Conservation (phyloP, 2,888 invertebrate species). For the Acleris laterana region DNA sequence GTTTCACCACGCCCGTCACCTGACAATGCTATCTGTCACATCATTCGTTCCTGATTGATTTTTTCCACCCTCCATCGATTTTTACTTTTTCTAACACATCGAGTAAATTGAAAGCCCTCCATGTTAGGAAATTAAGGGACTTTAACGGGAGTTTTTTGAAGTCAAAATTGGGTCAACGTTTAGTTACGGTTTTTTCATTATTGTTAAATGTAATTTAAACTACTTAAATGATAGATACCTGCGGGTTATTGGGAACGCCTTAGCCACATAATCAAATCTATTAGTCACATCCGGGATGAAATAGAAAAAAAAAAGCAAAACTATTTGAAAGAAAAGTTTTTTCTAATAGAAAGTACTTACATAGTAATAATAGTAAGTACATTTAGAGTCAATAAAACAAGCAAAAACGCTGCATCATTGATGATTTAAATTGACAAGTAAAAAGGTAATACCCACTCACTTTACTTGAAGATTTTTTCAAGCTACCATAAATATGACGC, state of each 20-base stretch:
- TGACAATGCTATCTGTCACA: slow-evolving; percentile 76
- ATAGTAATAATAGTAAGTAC: no score
- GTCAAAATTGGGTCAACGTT: slow-evolving; percentile 49
- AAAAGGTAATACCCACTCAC: background rate
- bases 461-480: background rate
- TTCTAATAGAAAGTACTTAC: no score
- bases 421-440: background rate
- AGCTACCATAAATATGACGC: slow-evolving; percentile 7
- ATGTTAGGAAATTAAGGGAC: slow-evolving; percentile 53
- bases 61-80: slow-evolving; percentile 57
- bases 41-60: slow-evolving; percentile 78
- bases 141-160: slow-evolving; percentile 44
- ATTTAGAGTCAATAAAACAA: no score
- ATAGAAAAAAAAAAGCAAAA: no score
- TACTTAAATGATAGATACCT: background rate
- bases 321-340: no score
- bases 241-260: background rate
- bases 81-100: slow-evolving; percentile 58
- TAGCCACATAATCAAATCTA: no score
- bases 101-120: slow-evolving; percentile 73
- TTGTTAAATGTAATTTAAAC: slow-evolving; percentile 24
- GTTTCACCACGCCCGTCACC: slow-evolving; percentile 73
- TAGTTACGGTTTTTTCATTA: slow-evolving; percentile 41
- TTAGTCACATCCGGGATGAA: no score
- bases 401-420: background rate